phyloP scores from a whole-genome alignment of 2,113 vertebrate species.

The Cinclus mexicanus region DNA sequence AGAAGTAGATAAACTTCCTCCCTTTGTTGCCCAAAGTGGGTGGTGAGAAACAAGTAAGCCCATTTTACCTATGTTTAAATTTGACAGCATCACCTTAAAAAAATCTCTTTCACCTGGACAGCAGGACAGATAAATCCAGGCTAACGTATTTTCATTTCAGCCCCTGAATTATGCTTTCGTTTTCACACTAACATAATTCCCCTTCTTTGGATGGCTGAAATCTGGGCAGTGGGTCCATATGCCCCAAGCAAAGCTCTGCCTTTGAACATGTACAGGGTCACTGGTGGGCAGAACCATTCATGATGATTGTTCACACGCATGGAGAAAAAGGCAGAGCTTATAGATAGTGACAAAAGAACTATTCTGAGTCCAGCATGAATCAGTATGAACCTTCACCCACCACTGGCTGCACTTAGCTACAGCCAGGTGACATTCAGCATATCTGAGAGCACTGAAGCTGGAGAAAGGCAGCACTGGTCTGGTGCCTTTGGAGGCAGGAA shows the following conservation, averaged over 20 bases:
- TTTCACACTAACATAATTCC: background rate
- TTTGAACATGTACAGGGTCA: background rate
- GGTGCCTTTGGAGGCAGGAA: background rate
- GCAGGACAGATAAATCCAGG: background rate
- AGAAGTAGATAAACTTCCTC: background rate
- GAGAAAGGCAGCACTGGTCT: background rate
- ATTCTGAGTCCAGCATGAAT: background rate
- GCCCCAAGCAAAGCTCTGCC: background rate
- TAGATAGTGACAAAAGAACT: background rate
- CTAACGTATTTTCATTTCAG: background rate
- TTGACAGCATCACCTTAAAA: background rate
- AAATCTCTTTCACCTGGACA: background rate
- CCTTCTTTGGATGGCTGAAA: background rate
- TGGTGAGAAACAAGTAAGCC: background rate
- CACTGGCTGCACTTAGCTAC: background rate
- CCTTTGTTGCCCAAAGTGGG: background rate
- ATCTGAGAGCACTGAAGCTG: background rate
- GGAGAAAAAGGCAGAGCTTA: background rate
- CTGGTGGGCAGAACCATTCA: background rate
- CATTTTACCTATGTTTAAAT: background rate
- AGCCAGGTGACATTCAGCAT: background rate
- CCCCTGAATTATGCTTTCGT: background rate
- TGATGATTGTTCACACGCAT: background rate
- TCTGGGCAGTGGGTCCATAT: background rate
- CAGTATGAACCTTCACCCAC: background rate